These are phyloP conservation scores for Malacosoma neustria DNA, from an alignment of 2,888 invertebrate species.

Conservation along the genomic window DNA sequence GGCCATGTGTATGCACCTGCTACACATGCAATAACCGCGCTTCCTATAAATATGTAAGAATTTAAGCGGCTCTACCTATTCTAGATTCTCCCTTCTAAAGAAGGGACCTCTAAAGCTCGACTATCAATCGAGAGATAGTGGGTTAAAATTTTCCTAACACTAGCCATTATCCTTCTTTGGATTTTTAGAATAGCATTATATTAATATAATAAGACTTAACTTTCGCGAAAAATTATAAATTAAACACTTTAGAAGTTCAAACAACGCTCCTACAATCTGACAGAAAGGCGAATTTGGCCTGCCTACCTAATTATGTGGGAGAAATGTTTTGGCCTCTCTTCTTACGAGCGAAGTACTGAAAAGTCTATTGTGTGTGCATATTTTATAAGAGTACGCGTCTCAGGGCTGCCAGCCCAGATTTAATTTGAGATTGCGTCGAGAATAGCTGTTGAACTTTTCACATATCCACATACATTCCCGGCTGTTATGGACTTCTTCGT, in stretches of 20 bases:
- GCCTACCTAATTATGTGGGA: not conserved
- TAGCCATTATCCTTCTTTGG: too few relatives aligned
- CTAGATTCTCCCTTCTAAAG: too few relatives aligned
- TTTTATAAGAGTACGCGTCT: constrained; percentile 40
- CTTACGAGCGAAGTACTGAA: constrained; percentile 19
- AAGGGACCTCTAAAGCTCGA: too few relatives aligned
- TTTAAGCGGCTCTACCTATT: too few relatives aligned
- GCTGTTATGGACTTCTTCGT: constrained; percentile 48
- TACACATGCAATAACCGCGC: too few relatives aligned
- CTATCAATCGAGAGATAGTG: too few relatives aligned
- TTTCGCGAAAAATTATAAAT: too few relatives aligned
- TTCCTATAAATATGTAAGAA: too few relatives aligned
- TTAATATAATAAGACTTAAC: too few relatives aligned
- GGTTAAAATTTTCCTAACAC: too few relatives aligned
- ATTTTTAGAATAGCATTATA: too few relatives aligned
- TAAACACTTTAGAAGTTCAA: not conserved
- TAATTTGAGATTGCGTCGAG: constrained; percentile 64
- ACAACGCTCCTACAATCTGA: not conserved
- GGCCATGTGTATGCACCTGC: too few relatives aligned
- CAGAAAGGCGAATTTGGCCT: not conserved
- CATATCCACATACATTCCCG: constrained; percentile 58
- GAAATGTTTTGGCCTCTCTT: not conserved
- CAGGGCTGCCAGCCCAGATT: constrained; percentile 47
- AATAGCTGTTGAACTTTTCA: constrained; percentile 51
- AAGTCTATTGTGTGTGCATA: constrained; percentile 37